These are phyloP conservation scores for Dromiciops gliroides DNA, from an alignment of 2,113 vertebrate genomes.

Conservation along the genomic window DNA sequence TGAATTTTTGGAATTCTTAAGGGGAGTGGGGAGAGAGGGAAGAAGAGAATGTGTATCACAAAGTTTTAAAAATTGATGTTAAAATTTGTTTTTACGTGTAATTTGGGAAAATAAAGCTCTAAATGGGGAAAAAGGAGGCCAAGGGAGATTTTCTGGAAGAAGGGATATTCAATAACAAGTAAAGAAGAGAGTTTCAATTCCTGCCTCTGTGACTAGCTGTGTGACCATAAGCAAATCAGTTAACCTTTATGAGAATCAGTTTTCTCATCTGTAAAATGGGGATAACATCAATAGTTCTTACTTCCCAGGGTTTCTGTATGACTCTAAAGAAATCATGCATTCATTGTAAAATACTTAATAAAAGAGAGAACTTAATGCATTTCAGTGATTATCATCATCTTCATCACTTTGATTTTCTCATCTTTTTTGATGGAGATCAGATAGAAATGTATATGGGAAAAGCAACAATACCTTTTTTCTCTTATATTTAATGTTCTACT, in stretches of 20 bases:
- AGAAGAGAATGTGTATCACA: too few species aligned
- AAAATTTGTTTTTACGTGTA: too few species aligned
- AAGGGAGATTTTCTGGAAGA: background rate
- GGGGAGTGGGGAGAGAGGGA: too few species aligned
- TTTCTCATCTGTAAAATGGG: background rate
- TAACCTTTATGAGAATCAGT: background rate
- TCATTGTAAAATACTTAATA: background rate
- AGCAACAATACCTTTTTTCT: background rate
- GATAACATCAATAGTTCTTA: background rate
- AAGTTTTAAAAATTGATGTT: too few species aligned
- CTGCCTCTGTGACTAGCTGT: background rate
- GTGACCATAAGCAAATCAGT: background rate
- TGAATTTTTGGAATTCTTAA: too few species aligned
- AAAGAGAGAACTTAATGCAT: background rate
- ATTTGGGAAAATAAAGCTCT: too few species aligned
- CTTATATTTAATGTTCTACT: background rate
- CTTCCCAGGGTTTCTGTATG: background rate
- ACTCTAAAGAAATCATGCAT: background rate
- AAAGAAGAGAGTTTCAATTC: background rate
- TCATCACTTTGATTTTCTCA: background rate
- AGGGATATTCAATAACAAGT: background rate
- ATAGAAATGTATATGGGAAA: background rate
- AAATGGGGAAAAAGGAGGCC: too few species aligned
- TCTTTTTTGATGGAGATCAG: background rate
- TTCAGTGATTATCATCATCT: background rate